Evolutionary conservation across 2,888 invertebrate genomes (phyloP).

Genomic region (Linnaemya tessellans): DNA sequence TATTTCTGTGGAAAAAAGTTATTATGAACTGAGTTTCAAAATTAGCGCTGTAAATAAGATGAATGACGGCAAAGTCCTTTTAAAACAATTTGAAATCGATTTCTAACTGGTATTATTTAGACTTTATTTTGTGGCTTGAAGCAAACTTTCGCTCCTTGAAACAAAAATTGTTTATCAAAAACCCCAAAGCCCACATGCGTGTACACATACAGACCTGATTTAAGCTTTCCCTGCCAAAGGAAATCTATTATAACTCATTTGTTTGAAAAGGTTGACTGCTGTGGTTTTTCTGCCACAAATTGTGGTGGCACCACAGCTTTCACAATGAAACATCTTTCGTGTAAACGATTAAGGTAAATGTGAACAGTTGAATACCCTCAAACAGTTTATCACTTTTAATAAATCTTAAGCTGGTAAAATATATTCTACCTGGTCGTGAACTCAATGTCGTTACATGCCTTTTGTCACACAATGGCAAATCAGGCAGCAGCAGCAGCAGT

Average conservation of each 20-base stretch:
- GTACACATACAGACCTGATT: background rate
- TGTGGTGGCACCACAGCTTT: constrained; percentile 48
- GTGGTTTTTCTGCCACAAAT: constrained; percentile 55
- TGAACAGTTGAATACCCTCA: background rate
- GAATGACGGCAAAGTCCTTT: background rate
- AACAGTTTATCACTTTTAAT: constrained; percentile 22
- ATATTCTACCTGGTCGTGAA: background rate
- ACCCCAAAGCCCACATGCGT: background rate
- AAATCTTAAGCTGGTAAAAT: background rate
- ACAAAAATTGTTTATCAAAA: background rate
- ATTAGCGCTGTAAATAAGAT: background rate
- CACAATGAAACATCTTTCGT: constrained; percentile 35
- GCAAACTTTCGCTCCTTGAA: background rate
- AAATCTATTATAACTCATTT: constrained; percentile 18
- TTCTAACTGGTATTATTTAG: background rate
- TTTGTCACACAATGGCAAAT: constrained; percentile 5
- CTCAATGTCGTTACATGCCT: constrained; percentile 17
- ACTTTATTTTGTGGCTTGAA: background rate
- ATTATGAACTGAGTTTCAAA: background rate
- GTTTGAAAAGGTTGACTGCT: constrained; percentile 43
- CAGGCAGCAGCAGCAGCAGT: background rate
- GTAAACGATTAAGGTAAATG: constrained; percentile 28
- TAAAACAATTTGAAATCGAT: background rate
- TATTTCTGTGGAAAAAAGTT: too few relatives aligned
- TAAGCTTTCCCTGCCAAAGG: background rate